A percentile compares a stretch with the other conserved stretches of the same genome.
Conservation (phyloP, 2,113 vertebrate genomes). For the Coracopsis vasa region DNA sequence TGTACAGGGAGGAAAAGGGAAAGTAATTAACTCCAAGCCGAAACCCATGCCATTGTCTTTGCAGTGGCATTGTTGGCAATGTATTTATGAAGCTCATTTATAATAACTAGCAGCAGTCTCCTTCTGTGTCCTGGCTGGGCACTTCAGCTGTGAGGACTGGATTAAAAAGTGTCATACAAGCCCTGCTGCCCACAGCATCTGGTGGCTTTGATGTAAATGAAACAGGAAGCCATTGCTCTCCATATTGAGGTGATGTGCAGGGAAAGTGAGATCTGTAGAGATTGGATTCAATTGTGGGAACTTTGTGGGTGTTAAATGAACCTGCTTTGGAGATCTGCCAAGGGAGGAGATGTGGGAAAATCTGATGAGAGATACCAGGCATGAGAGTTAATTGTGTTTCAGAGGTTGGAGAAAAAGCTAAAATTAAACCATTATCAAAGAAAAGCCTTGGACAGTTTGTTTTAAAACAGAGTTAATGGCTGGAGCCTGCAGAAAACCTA, state of each 20-base stretch:
- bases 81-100: not conserved
- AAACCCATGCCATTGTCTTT: not conserved
- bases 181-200: constrained; percentile 2
- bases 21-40: not conserved
- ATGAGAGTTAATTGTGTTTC: constrained; percentile 42
- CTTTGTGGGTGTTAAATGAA: constrained; percentile 67
- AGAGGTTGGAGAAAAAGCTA: constrained; percentile 4
- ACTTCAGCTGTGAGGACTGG: not conserved
- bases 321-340: constrained; percentile 63
- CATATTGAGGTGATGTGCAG: constrained; percentile 6
- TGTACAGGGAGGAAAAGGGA: not conserved
- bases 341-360: constrained; percentile 50
- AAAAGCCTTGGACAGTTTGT: constrained; percentile 61
- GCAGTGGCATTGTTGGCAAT: not conserved
- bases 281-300: constrained; percentile 48
- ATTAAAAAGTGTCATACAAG: not conserved
- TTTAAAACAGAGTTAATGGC: constrained; percentile 59
- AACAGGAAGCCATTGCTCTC: not conserved
- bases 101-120: not conserved
- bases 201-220: constrained; percentile 37
- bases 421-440: constrained; percentile 64
- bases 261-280: constrained; percentile 41
- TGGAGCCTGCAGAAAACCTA: constrained; percentile 32
- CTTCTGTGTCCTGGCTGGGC: not conserved
- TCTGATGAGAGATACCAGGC: constrained; percentile 46